Evolutionary conservation across 2,797 vertebrate species (phyloP), one percentile per base, ranked within the genome.

Genomic region (Malurus leucopterus): DNA sequence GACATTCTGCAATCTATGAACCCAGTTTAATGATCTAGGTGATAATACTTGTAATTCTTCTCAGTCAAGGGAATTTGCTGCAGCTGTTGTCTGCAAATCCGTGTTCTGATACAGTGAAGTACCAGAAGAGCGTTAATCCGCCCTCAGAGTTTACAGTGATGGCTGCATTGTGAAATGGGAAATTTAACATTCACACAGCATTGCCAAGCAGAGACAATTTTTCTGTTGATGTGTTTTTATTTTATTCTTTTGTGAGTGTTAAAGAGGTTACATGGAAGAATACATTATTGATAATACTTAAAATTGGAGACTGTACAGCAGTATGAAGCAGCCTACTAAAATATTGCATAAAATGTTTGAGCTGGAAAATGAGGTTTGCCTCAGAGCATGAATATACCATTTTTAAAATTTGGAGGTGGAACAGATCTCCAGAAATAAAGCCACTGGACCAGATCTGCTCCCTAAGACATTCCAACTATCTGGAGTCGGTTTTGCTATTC

Each of bases 31-130:
- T 99, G 99, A 99, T 99, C 98, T 98, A 98, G 99, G 99, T 99
- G 99, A 99, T 99, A 99, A 99, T 99, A 99, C 99, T 99, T 99
- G 98, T 99, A 99, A 99, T 99, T 99, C 98, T 99, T 99, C 98
- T 99, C 98, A 99, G 99, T 98, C 99, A 98, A 98, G 98, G 99
- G 99, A 99, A 98, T 97, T 97, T 97, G 98, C 98, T 97, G 97
- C 98, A 99, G 99, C 99, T 99, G 99, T 99, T 99, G 98, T 98
- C 92, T 94, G 97, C 88, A 99, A 98, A 99, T 98, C 98, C 98
- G 11, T 98, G 98, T 98, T 98, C 98, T 98, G 98, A 98, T 98
- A 98, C 98, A 96, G 97, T 97, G 97, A 98, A 98, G 98, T 97
- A 98, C 97, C 96, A 96, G 98, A 96, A 94, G 97, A 96, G 97